These are phyloP conservation scores for Pegea sp. DNA, from an alignment of 23 tunicate species.

Conservation along the genomic window DNA sequence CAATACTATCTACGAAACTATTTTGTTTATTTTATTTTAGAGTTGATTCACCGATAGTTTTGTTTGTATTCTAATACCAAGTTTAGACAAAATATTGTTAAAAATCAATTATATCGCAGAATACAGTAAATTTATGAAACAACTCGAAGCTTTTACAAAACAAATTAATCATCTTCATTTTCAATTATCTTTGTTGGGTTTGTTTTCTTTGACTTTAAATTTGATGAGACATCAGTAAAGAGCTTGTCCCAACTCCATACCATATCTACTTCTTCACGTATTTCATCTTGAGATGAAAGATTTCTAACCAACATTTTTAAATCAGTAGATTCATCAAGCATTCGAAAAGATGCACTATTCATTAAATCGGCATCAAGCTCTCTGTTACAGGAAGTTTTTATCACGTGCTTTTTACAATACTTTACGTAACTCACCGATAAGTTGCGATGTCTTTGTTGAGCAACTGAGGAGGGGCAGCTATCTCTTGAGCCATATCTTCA, in stretches of 20 bases:
- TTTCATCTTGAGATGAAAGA: slow-evolving; percentile 25
- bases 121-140: too few relatives aligned
- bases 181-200: too few relatives aligned
- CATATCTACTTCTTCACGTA: slow-evolving; percentile 27
- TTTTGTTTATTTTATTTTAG: too few relatives aligned
- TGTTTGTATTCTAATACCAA: too few relatives aligned
- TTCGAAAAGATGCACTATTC: slow-evolving; percentile 61
- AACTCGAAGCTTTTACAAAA: too few relatives aligned
- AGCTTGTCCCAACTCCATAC: slow-evolving; percentile 63
- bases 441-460: slow-evolving; percentile 39
- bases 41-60: too few relatives aligned
- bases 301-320: slow-evolving; percentile 46
- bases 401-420: not conserved
- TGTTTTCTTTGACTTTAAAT: too few relatives aligned
- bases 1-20: too few relatives aligned
- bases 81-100: too few relatives aligned
- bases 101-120: too few relatives aligned
- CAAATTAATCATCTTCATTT: too few relatives aligned
- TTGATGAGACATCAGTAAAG: slow-evolving; percentile 38
- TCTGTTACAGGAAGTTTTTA: slow-evolving; percentile 7
- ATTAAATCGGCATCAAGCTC: slow-evolving; percentile 61
- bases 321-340: slow-evolving; percentile 59
- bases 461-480: slow-evolving; percentile 57
- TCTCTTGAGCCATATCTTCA: slow-evolving; percentile 37
- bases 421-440: slow-evolving; percentile 6